Conservation (phyloP, 1,140 invertebrate genomes). For the Ips nitidus region DNA sequence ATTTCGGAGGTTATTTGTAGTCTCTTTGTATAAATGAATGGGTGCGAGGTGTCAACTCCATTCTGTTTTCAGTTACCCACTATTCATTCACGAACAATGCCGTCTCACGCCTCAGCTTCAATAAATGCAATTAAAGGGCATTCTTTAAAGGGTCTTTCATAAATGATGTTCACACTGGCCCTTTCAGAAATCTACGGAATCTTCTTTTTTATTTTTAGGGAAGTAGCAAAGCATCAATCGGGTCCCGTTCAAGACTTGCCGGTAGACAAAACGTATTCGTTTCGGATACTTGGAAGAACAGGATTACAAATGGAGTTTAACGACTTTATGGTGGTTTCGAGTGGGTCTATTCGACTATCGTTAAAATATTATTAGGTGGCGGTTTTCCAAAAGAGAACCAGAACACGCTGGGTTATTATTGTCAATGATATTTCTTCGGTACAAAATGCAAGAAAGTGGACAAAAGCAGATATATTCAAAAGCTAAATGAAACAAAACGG, state of each 20-base stretch:
- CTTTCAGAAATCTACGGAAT: slow-evolving; percentile 21
- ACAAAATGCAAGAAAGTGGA: no score
- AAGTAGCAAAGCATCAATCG: slow-evolving; percentile 21
- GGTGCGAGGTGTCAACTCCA: slow-evolving; percentile 40
- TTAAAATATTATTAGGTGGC: slow-evolving; percentile 18
- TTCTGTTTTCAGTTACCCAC: slow-evolving; percentile 36
- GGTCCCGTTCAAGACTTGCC: not conserved
- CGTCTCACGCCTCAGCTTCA: slow-evolving; percentile 43
- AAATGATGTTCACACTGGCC: slow-evolving; percentile 21
- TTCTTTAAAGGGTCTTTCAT: slow-evolving; percentile 34
- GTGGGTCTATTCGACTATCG: slow-evolving; percentile 22
- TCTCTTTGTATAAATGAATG: slow-evolving; percentile 37
- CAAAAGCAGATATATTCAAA: no score
- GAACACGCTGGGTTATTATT: no score
- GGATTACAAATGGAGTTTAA: slow-evolving; percentile 24
- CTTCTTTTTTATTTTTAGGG: slow-evolving; percentile 2
- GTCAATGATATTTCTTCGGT: no score
- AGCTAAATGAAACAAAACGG: no score
- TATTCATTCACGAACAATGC: slow-evolving; percentile 34
- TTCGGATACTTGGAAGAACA: slow-evolving; percentile 20
- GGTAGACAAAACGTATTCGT: slow-evolving; percentile 30
- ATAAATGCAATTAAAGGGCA: slow-evolving; percentile 45
- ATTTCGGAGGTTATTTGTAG: slow-evolving; percentile 24
- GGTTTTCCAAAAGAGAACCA: not conserved
- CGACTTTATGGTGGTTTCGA: slow-evolving; percentile 24